phyloP scores from a whole-genome alignment of 2,888 invertebrate genomes.

The Parnassius apollo region DNA sequence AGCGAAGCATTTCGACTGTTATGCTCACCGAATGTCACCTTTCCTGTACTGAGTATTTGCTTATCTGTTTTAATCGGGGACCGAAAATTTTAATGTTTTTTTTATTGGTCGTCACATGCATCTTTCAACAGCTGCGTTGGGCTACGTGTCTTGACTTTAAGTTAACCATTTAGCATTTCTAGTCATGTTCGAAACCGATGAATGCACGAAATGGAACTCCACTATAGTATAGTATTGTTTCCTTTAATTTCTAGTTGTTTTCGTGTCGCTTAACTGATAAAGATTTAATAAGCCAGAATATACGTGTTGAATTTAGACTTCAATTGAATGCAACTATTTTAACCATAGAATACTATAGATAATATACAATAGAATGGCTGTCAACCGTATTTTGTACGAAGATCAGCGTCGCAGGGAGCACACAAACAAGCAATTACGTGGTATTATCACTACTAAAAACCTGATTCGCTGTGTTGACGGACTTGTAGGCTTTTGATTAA shows the following conservation, averaged over 20 bases:
- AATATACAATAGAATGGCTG: too few species aligned
- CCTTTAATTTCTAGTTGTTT: conserved; percentile 15
- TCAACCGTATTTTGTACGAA: too few species aligned
- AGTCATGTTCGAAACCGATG: conserved; percentile 25
- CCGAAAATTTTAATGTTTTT: conserved; percentile 57
- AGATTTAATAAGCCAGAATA: neutral
- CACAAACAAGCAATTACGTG: too few species aligned
- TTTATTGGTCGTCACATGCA: conserved; percentile 47
- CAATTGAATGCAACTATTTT: too few species aligned
- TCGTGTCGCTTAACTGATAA: conserved; percentile 8
- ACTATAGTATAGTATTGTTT: conserved; percentile 10
- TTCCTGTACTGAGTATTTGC: conserved; percentile 59
- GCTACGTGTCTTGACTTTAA: conserved; percentile 26
- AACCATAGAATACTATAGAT: too few species aligned
- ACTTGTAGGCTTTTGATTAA: too few species aligned
- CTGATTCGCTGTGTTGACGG: too few species aligned
- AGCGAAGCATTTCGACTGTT: conserved; percentile 66
- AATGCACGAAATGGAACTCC: conserved; percentile 20
- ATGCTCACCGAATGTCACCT: conserved; percentile 78
- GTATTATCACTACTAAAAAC: too few species aligned
- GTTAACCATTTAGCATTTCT: conserved; percentile 23
- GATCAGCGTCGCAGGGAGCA: too few species aligned
- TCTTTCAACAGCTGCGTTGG: conserved; percentile 55
- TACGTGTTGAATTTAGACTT: conserved; percentile 9
- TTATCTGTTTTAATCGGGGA: conserved; percentile 65